phyloP scores from a whole-genome alignment of 2,888 invertebrate genomes.

The Cylindroiulus punctatus region DNA sequence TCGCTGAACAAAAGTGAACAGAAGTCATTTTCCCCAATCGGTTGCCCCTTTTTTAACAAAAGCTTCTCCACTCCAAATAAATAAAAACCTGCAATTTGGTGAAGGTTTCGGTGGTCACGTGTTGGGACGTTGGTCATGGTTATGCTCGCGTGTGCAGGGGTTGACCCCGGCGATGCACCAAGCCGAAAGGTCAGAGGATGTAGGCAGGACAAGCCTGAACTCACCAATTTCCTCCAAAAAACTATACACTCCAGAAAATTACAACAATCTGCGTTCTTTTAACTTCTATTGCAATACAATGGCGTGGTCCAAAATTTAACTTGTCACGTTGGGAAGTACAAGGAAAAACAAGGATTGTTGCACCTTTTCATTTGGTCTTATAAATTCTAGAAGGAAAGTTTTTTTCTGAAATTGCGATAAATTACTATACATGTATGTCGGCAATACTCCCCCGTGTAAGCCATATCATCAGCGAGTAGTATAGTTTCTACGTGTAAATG shows the following conservation, averaged over 20 bases:
- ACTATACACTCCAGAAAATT: not conserved
- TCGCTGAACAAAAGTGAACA: not conserved
- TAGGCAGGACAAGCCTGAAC: not conserved
- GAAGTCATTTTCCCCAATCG: not conserved
- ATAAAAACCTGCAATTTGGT: constrained; percentile 37
- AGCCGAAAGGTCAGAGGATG: constrained; percentile 44
- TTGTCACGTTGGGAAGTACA: not conserved
- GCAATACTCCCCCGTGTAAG: too few species aligned
- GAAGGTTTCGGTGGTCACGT: constrained; percentile 28
- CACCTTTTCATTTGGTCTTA: not conserved
- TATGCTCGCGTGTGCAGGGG: not conserved
- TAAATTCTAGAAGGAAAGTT: not conserved
- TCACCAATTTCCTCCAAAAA: not conserved
- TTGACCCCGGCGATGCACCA: not conserved
- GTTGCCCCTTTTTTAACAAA: constrained; percentile 4
- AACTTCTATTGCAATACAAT: not conserved
- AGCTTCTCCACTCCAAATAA: constrained; percentile 3
- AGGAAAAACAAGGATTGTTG: not conserved
- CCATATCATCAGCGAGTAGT: too few species aligned
- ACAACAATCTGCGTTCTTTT: not conserved
- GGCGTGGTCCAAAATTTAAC: not conserved
- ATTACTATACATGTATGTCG: too few species aligned
- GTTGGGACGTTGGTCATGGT: constrained; percentile 26
- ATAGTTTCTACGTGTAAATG: too few species aligned
- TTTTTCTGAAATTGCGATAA: not conserved